phyloP scores from a whole-genome alignment of 2,113 vertebrate genomes.

The Anhinga rufa region DNA sequence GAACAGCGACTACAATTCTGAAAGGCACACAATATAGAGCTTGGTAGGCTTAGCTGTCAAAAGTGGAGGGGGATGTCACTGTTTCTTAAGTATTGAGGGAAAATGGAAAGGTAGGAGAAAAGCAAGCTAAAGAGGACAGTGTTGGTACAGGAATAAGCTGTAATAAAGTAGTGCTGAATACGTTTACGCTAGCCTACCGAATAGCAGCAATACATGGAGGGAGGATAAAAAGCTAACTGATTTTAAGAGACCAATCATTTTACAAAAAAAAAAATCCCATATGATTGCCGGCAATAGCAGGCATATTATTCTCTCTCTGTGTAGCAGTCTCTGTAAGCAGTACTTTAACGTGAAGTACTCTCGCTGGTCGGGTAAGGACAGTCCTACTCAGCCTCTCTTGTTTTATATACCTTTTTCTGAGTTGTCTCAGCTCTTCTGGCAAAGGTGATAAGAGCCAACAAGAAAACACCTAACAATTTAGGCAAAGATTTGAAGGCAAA shows the following conservation, averaged over 20 bases:
- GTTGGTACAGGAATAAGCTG: not conserved
- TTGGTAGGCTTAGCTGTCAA: not conserved
- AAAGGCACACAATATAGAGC: not conserved
- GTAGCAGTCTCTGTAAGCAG: not conserved
- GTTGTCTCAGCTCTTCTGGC: not conserved
- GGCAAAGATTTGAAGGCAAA: not conserved
- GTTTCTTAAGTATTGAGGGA: not conserved
- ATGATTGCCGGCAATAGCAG: not conserved
- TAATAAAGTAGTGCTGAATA: not conserved
- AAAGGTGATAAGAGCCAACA: not conserved
- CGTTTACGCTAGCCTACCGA: not conserved
- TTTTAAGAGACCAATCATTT: not conserved
- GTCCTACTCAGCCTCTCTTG: not conserved
- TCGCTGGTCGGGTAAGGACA: not conserved
- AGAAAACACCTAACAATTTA: not conserved
- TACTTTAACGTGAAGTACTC: not conserved
- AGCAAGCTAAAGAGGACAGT: not conserved
- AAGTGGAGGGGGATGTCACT: not conserved
- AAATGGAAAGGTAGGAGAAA: not conserved
- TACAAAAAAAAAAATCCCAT: not conserved
- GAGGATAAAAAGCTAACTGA: not conserved
- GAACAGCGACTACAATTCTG: not conserved
- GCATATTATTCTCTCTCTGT: not conserved
- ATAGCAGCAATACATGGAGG: not conserved
- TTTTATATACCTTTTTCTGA: not conserved